Evolutionary conservation across 37 sponge, comb jelly and placozoan genomes (phyloP).

Genomic region (Ephydatia muelleri): DNA sequence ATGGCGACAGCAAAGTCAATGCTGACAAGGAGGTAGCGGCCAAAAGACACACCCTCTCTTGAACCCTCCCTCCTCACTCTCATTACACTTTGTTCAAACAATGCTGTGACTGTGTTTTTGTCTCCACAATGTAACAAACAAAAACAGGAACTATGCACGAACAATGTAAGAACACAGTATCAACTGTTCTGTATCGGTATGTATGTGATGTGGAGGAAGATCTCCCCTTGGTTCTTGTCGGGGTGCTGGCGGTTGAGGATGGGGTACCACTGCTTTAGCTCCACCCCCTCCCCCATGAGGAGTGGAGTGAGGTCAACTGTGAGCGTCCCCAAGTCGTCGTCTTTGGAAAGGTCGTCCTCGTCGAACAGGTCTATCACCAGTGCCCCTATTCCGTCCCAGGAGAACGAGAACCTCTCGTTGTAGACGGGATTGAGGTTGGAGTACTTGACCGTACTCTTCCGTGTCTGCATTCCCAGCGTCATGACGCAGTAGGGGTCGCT

Average conservation of each 20-base stretch:
- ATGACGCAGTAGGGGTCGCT: constrained; percentile 79
- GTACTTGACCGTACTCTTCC: constrained; percentile 69
- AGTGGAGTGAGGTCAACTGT: constrained; percentile 49
- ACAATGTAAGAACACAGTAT: not conserved
- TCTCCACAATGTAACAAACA: no score
- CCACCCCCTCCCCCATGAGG: constrained; percentile 12
- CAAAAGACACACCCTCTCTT: no score
- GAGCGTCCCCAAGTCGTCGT: constrained; percentile 77
- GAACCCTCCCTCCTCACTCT: not conserved
- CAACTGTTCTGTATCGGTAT: constrained; percentile 31
- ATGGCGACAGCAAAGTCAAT: not conserved
- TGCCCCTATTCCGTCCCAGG: constrained; percentile 75
- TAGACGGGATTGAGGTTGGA: constrained; percentile 64
- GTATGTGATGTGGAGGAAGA: constrained; percentile 43
- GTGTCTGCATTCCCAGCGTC: constrained; percentile 61
- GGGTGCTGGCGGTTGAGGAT: constrained; percentile 66
- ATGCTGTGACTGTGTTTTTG: no score
- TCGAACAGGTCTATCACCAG: constrained; percentile 74
- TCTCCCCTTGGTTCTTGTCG: constrained; percentile 68
- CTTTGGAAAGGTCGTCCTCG: constrained; percentile 67
- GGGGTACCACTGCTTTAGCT: constrained; percentile 57
- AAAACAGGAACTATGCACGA: not conserved
- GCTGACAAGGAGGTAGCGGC: not conserved
- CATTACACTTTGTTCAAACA: not conserved
- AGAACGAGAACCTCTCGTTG: constrained; percentile 80